Evolutionary conservation across 2,113 vertebrate species (phyloP).

Genomic region (Felis chaus): DNA sequence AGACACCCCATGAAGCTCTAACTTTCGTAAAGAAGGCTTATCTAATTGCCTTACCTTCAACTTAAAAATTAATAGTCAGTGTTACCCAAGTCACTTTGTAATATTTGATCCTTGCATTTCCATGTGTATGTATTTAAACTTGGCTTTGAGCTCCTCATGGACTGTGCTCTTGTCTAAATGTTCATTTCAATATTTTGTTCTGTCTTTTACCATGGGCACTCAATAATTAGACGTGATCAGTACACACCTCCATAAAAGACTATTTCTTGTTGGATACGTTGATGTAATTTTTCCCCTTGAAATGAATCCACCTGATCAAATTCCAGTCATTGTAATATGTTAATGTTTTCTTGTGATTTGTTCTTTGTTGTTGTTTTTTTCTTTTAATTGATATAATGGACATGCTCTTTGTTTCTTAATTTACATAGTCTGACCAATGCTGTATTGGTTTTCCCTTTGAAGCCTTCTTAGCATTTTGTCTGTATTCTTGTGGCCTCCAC

Average conservation of each 20-base stretch:
- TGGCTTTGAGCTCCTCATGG: not conserved
- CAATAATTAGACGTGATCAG: not conserved
- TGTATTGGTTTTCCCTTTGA: not conserved
- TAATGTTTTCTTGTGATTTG: not conserved
- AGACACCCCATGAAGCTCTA: not conserved
- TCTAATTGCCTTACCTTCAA: not conserved
- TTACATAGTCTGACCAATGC: not conserved
- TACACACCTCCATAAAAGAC: not conserved
- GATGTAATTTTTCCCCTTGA: not conserved
- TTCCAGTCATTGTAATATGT: not conserved
- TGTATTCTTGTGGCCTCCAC: accelerated
- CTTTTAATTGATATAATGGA: not conserved
- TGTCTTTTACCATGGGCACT: not conserved
- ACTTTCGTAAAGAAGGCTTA: not conserved
- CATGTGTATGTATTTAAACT: not conserved
- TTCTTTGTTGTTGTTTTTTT: not conserved
- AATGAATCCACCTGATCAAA: not conserved
- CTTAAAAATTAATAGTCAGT: not conserved
- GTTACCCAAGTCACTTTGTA: not conserved
- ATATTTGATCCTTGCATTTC: not conserved
- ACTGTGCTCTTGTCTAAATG: not conserved
- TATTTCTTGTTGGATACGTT: not conserved
- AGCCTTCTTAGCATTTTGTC: not conserved
- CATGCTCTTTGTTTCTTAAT: not conserved
- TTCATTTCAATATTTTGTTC: not conserved